Conservation (phyloP, 2,888 invertebrate species). For the Ichneumon xanthorius region DNA sequence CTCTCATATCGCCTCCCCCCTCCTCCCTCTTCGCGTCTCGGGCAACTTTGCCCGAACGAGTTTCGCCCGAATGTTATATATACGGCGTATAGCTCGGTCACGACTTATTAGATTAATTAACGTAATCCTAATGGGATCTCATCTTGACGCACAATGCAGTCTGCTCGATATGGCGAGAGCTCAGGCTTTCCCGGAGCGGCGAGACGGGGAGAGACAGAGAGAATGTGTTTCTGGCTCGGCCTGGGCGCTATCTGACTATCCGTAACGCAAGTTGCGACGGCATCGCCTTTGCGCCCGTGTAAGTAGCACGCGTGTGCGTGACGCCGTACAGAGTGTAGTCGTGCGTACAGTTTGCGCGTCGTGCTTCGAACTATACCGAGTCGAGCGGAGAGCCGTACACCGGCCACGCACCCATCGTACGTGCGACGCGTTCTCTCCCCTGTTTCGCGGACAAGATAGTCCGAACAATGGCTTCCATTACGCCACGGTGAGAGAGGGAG, state of each 20-base stretch:
- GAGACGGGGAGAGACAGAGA: constrained; percentile 10
- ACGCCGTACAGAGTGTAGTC: constrained; percentile 9
- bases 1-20: not conserved
- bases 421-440: constrained; percentile 50
- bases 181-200: constrained; percentile 74
- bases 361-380: constrained; percentile 20
- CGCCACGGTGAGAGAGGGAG: constrained; percentile 51
- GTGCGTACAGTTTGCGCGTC: constrained; percentile 64
- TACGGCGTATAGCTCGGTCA: constrained; percentile 40
- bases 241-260: constrained; percentile 14
- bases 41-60: not conserved
- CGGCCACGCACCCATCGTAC: constrained; percentile 60
- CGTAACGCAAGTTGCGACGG: constrained; percentile 51
- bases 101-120: constrained; percentile 82
- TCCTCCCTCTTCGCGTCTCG: not conserved
- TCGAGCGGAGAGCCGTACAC: constrained; percentile 22
- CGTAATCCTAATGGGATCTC: constrained; percentile 83
- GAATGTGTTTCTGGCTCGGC: constrained; percentile 11
- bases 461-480: constrained; percentile 84
- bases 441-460: constrained; percentile 77
- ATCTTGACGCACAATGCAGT: constrained; percentile 82
- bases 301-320: constrained; percentile 43
- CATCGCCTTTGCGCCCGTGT: constrained; percentile 55
- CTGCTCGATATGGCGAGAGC: constrained; percentile 77
- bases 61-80: constrained; percentile 1